phyloP scores from a whole-genome alignment of 2,797 vertebrate genomes.

The Dromococcyx pavoninus region DNA sequence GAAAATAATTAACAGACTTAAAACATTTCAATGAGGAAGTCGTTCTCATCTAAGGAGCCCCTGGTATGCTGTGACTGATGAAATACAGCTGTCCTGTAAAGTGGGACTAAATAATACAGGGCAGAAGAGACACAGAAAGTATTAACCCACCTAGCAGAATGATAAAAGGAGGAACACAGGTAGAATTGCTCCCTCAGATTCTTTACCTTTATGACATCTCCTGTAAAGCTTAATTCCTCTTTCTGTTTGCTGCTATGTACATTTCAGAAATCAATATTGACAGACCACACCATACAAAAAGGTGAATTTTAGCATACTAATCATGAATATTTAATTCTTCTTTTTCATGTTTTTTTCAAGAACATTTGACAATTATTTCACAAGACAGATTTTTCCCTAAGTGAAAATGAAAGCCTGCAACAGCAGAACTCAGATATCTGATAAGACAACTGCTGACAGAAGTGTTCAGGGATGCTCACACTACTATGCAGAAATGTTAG shows the following conservation, averaged over 20 bases:
- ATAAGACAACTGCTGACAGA: slow-evolving; percentile 39
- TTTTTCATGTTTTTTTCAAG: slow-evolving; percentile 14
- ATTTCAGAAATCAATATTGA: background rate
- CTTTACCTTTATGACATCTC: background rate
- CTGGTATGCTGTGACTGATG: background rate
- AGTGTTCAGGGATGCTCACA: background rate
- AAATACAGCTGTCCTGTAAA: background rate
- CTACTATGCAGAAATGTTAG: slow-evolving; percentile 31
- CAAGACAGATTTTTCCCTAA: slow-evolving; percentile 6
- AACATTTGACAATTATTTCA: slow-evolving; percentile 40
- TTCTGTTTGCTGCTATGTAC: background rate
- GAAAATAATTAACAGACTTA: background rate
- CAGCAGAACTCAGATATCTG: slow-evolving; percentile 43
- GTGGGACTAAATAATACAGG: background rate
- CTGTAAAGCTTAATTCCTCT: background rate
- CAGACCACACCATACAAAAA: background rate
- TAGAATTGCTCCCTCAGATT: background rate
- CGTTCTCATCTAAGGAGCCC: background rate
- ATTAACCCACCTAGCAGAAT: background rate
- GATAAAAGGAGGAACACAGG: background rate
- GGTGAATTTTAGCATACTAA: background rate
- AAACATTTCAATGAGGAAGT: background rate
- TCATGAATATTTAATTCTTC: slow-evolving; percentile 19
- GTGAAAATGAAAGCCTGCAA: background rate
- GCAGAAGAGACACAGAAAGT: background rate